Evolutionary conservation across 2,888 invertebrate species (phyloP).

Genomic region (Pammene fasciana): DNA sequence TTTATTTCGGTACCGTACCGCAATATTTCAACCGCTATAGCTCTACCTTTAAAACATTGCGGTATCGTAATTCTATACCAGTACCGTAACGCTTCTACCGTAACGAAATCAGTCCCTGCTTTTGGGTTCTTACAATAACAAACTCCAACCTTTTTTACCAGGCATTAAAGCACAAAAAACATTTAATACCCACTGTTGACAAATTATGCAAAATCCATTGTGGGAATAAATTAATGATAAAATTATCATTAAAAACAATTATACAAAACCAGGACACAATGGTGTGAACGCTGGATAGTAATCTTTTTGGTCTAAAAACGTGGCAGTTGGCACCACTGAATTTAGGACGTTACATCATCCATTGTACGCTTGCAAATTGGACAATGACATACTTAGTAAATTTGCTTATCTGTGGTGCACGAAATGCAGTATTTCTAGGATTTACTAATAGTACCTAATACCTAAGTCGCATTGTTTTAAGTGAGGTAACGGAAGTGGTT

Average conservation of each 20-base stretch:
- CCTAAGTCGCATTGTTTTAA: not conserved
- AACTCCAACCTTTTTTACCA: not conserved
- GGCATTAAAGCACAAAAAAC: not conserved
- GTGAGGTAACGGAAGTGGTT: slow-evolving; percentile 7
- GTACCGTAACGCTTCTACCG: too few species aligned
- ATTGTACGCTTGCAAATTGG: slow-evolving; percentile 36
- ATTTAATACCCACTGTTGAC: not conserved
- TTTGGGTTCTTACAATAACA: not conserved
- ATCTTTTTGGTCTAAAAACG: slow-evolving; percentile 42
- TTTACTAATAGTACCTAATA: not conserved
- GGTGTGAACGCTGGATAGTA: slow-evolving; percentile 35
- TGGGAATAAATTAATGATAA: slow-evolving; percentile 19
- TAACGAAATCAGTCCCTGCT: too few species aligned
- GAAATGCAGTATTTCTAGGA: not conserved
- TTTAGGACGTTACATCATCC: slow-evolving; percentile 36
- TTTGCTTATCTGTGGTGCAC: slow-evolving; percentile 28
- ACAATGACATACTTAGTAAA: slow-evolving; percentile 36
- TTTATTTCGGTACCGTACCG: too few species aligned
- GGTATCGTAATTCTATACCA: too few species aligned
- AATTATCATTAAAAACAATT: slow-evolving; percentile 33
- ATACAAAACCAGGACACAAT: slow-evolving; percentile 28
- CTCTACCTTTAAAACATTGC: too few species aligned
- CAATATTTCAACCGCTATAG: too few species aligned
- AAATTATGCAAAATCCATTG: slow-evolving; percentile 21
- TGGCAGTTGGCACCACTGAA: slow-evolving; percentile 33